Base-by-base conservation (phyloP, 2,888 invertebrate genomes). In the Agrotis exclamationis region DNA sequence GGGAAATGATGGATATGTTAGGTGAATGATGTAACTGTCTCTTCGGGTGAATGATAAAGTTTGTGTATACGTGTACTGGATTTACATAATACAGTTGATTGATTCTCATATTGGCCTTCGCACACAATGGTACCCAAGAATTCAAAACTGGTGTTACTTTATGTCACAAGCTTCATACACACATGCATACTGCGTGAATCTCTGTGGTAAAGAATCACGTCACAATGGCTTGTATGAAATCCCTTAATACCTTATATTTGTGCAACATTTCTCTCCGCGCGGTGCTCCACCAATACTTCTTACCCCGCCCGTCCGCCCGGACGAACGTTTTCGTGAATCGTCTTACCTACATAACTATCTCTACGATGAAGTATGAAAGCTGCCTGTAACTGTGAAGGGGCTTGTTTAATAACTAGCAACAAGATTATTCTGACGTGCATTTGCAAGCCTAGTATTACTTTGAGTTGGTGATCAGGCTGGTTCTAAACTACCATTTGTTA, bases 1-100 rank as follows among this genome's bases (percentile, higher is more conserved):
- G n/a, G 44, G 7, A 48, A 45, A 48, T 59, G 72, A 71, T 48
- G 70, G 47, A 59, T 59, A 28, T 22, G 22, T n/a, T 58, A 28
- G 14, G 33, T 22, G 39, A 11, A 54, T 28, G 28, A 28, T 44
- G 54, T 54, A 28, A 56, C 44, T 28, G 28, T 48, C 13, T 14
- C 28, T 44, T 48, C 7, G 13, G 7, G 28, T 22, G 4, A 39
- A 28, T 74, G 14, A 14, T 33, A 9, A 65, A 50, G 9, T 64
- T 22, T 24, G 7, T 54, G 22, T 48, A 20, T n/a, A 14, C n/a
- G 54, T 13, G 1, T 47, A 14, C n/a, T 16, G 20, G 16, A 33
- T 58, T 7, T 1, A 28, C 24, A 13, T 44, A 20, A 13, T 39
- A 14, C 7, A 47, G 11, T 22, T 44, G 44, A 58, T 58, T 44